Evolutionary conservation across 2,888 invertebrate species (phyloP).

Genomic region (Acleris holmiana): DNA sequence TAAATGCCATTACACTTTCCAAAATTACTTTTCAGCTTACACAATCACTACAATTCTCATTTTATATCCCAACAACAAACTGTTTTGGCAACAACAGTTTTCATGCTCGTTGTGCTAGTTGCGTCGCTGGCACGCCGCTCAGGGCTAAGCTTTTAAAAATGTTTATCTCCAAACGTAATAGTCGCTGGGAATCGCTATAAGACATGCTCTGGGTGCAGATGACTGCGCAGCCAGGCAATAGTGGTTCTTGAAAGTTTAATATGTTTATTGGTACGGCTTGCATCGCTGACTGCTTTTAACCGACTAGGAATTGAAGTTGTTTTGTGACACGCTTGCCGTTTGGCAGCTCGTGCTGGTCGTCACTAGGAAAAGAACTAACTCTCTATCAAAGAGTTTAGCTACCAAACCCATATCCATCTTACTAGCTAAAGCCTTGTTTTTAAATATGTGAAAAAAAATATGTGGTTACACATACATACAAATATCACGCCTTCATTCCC

Average conservation of each 20-base stretch:
- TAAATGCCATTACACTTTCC: neutral
- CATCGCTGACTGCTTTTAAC: neutral
- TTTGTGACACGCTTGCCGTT: no score
- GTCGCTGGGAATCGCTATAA: constrained; percentile 9
- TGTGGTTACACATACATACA: no score
- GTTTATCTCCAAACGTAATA: constrained; percentile 22
- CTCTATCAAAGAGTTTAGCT: no score
- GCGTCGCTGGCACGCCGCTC: constrained; percentile 10
- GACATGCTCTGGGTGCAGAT: constrained; percentile 12
- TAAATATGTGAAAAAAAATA: no score
- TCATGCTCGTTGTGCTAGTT: constrained; percentile 3
- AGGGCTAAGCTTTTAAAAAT: constrained; percentile 21
- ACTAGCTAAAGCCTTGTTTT: no score
- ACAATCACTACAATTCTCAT: neutral
- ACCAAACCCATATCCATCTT: no score
- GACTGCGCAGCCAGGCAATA: constrained; percentile 1
- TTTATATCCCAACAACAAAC: constrained; percentile 4
- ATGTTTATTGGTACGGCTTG: neutral
- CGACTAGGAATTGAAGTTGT: no score
- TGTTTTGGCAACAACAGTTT: constrained; percentile 7
- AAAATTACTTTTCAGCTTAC: no score
- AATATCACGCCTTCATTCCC: no score
- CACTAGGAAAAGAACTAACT: no score
- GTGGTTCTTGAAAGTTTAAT: neutral
- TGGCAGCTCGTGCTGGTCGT: no score